Base-by-base conservation (phyloP, 2,888 invertebrate species). In the Diaprepes abbreviatus region DNA sequence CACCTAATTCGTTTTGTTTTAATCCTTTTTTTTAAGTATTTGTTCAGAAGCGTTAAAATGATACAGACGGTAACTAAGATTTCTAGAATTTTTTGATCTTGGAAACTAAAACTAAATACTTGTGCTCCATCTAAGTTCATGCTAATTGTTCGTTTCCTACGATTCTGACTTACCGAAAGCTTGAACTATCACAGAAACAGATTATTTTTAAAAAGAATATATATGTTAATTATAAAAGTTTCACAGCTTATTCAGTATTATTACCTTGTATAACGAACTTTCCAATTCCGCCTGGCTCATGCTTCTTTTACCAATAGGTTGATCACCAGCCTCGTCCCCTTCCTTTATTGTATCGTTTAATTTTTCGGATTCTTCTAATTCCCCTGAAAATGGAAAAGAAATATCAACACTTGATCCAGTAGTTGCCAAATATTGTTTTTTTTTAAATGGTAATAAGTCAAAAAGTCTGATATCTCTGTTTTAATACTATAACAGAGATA, bases 261-360 rank as follows among this genome's bases (percentile, higher is more conserved):
- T 58, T 85, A 94, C 95, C 89, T 92, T 93, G 80, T 92, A 94
- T 80, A 95, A 86, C 58, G 94, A 92, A 78, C 94, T 93, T 83
- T 96, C 95, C 71, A 95, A 85, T 85, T 96, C 95, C 0, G 95
- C 95, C 81, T 95, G 95, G 77, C 94, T 93, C 83, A 95, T 90
- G 78, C 87, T 88, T 36, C 88, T 79, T 74, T 84, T 85, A 24
- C 75, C 74, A 19, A 70, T 68, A 12, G 75, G 57, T 71, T 78
- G 67, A 16, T 28, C 19, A n/a, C 38, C 35, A 7, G 3, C 40
- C 6, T 45, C 21, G 10, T 62, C 67, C 9, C 40, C 36, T 1
- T 67, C 63, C 24, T 17, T 62, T 10, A 7, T 9, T 14, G 36
- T 14, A 31, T 60, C 35, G 16, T 24, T 10, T 0, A 12, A 16